Base-by-base conservation (phyloP, 2,797 vertebrate genomes). In the Periophthalmus magnuspinnatus region DNA sequence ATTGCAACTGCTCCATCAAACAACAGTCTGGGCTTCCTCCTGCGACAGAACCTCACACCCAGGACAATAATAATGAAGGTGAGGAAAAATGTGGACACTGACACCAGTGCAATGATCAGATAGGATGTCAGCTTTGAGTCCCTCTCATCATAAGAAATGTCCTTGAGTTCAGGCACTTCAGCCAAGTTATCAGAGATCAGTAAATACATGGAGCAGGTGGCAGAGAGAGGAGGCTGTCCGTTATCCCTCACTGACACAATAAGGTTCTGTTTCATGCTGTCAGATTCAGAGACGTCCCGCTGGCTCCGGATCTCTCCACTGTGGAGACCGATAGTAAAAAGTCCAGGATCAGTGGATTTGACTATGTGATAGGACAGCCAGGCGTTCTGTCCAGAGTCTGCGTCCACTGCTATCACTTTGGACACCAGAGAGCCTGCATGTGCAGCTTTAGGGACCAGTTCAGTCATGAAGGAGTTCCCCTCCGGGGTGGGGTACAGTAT, bases 361-460 rank as follows among this genome's bases (percentile, higher is more conserved):
- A 93, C 65, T n/a, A 95, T 73, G 69, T 79, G 79, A 82, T 68
- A 84, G 62, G 67, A 94, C 55, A 95, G 93, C 93, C 94, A 95
- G 47, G 93, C 92, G 1, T 95, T 95, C 82, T 94, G 45, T 9
- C 52, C 66, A 63, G 52, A 63, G 8, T n/a, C 48, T 92, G 17
- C 91, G 82, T 93, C 92, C 56, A 91, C 89, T 0, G 91, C 93
- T 22, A 93, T 90, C 54, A 93, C 91, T 45, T 93, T 62, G 60
- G 90, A 92, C 57, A 93, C 88, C 52, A 93, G 56, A 33, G 91
- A 91, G 1, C 88, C 90, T 0, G 82, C 75, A 0, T 89, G 87
- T 5, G 79, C 77, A 62, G 72, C 72, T 77, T 78, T 86, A 70
- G 83, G 38, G 5, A 92, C 86, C 70, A 72, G 81, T 36, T 91